phyloP scores from a whole-genome alignment of 2,797 vertebrate species.

The Lepus townsendii region DNA sequence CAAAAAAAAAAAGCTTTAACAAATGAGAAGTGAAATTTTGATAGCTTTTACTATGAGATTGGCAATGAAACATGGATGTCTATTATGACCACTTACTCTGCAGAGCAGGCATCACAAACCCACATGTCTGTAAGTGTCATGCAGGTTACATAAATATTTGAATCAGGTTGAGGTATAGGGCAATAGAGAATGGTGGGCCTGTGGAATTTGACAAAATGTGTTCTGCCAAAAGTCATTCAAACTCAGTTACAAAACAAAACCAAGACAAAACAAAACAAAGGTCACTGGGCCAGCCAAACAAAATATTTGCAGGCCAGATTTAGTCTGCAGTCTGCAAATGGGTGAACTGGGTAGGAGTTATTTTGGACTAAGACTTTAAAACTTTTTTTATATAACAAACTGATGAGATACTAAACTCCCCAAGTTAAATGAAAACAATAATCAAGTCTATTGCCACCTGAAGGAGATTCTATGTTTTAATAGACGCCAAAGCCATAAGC shows the following conservation, averaged over 20 bases:
- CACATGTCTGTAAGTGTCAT: neutral
- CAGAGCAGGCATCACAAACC: neutral
- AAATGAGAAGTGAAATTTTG: conserved; percentile 17
- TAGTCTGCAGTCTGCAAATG: conserved; percentile 50
- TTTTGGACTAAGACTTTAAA: conserved; percentile 50
- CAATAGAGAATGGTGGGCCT: neutral
- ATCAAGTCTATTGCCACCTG: conserved; percentile 37
- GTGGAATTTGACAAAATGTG: conserved; percentile 5
- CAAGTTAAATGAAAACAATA: conserved; percentile 48
- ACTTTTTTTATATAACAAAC: neutral
- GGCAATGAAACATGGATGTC: neutral
- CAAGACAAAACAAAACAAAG: conserved; percentile 70
- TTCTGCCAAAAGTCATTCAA: conserved; percentile 64
- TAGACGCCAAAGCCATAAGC: conserved; percentile 39
- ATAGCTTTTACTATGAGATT: neutral
- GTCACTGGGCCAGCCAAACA: conserved; percentile 62
- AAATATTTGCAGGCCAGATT: conserved; percentile 70
- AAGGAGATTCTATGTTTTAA: conserved; percentile 36
- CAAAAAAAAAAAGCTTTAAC: neutral
- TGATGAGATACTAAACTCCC: conserved; percentile 55
- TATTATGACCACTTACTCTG: neutral
- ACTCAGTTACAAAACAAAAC: conserved; percentile 64
- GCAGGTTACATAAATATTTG: neutral
- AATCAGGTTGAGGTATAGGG: neutral
- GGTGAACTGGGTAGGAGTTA: conserved; percentile 63